Evolutionary conservation across 2,888 invertebrate species (phyloP).

Genomic region (Protodeltote pygarga): DNA sequence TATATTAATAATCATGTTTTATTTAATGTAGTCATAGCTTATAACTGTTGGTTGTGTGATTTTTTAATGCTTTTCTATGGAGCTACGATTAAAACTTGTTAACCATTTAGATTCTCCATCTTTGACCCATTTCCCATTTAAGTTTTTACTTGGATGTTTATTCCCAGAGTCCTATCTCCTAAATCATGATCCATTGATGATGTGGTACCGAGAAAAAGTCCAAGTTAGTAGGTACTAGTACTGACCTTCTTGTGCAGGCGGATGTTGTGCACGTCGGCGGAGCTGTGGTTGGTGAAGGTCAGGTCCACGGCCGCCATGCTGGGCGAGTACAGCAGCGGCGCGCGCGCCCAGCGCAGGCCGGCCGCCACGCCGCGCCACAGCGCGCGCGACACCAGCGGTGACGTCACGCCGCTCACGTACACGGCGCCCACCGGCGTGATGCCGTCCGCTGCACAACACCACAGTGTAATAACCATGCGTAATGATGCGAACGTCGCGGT

Average conservation of each 20-base stretch:
- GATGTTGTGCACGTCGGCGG: constrained; percentile 89
- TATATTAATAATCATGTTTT: not conserved
- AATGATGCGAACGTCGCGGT: constrained; percentile 90
- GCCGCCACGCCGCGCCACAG: constrained; percentile 89
- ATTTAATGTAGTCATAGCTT: too few relatives aligned
- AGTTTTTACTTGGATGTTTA: too few relatives aligned
- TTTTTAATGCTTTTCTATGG: too few relatives aligned
- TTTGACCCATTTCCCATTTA: too few relatives aligned
- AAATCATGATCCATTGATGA: too few relatives aligned
- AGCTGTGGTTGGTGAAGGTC: constrained; percentile 90
- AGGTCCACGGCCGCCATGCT: constrained; percentile 94
- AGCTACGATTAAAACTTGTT: too few relatives aligned
- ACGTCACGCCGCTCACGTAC: constrained; percentile 53
- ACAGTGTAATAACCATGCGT: too few relatives aligned
- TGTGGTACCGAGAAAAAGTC: too few relatives aligned
- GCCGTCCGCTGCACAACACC: constrained; percentile 54
- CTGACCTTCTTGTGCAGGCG: constrained; percentile 91
- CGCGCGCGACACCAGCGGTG: constrained; percentile 90
- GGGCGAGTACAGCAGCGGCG: constrained; percentile 93
- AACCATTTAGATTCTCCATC: too few relatives aligned
- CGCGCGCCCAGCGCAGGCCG: constrained; percentile 89
- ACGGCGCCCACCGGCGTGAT: constrained; percentile 83
- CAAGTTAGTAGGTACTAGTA: not conserved
- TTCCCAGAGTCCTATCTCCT: too few relatives aligned
- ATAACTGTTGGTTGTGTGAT: too few relatives aligned